Evolutionary conservation across 2,113 vertebrate genomes (phyloP).

Genomic region (Mustela nigripes): DNA sequence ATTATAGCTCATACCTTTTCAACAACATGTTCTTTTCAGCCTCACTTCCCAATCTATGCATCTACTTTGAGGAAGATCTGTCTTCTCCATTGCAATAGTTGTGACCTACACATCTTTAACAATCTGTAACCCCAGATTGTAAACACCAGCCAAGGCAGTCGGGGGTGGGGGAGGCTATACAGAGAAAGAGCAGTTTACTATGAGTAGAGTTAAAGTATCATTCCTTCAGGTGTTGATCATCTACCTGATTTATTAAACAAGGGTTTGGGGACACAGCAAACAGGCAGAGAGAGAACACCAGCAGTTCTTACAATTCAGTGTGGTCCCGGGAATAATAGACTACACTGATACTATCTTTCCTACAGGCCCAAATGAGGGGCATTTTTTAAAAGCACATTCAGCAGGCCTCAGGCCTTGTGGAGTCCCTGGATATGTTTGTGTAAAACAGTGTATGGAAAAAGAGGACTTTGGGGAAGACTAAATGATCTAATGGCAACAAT

Average conservation of each 20-base stretch:
- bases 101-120: background rate
- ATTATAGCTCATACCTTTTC: background rate
- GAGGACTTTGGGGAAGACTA: slow-evolving; percentile 69
- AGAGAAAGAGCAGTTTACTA: background rate
- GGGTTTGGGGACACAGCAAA: background rate
- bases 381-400: slow-evolving; percentile 68
- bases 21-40: background rate
- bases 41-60: background rate
- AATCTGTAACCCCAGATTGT: background rate
- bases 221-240: slow-evolving; percentile 35
- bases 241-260: slow-evolving; percentile 15
- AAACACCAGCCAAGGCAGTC: background rate
- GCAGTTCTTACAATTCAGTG: background rate
- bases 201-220: background rate
- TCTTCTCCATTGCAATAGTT: background rate
- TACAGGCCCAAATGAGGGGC: slow-evolving; percentile 49
- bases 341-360: slow-evolving; percentile 58
- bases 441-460: slow-evolving; percentile 60
- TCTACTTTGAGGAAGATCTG: background rate
- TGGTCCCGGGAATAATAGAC: slow-evolving; percentile 43
- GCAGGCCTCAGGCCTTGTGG: slow-evolving; percentile 29
- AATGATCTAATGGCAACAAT: slow-evolving; percentile 66
- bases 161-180: rapidly evolving
- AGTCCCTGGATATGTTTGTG: slow-evolving; percentile 51
- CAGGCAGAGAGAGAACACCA: background rate